Evolutionary conservation across 2,113 vertebrate genomes (phyloP), one percentile per base, ranked within the genome.

Genomic region (Ammodytes dubius): DNA sequence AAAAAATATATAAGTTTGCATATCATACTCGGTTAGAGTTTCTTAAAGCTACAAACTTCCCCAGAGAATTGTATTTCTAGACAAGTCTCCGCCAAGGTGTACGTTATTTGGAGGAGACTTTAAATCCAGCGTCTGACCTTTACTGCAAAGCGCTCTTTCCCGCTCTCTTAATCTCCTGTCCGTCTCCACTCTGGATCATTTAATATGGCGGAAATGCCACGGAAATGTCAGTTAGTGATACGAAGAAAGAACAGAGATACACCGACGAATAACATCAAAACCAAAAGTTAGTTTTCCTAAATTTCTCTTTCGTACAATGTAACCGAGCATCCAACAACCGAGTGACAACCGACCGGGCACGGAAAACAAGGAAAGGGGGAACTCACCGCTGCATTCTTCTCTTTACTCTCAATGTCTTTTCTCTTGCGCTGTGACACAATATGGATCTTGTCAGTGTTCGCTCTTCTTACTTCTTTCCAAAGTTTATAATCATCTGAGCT

Each of bases 331-430:
- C 27, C 4, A 42, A 39, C 46, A 13, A 45, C 15, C 0, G 43
- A 61, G 17, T 13, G 46, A 61, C 7, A 60, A 66, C 67, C 39
- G 69, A 66, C 67, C 39, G 69, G 49, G 4, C 1, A 1, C 0
- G 37, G 8, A 4, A n/a, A 58, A 45, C 1, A 14, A 61, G 10
- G 10, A 13, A 15, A 60, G 50, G 46, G 7, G 14, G 0, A 42
- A 91, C 91, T 92, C 73, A 92, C 91, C 79, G 15, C 37, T 84
- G 79, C 89, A 90, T 88, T 83, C 87, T 89, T 77, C 52, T 88
- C 65, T 63, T 70, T 7, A 50, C 42, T 58, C 1, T 49, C 6
- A 60, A 53, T 61, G 68, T 47, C 13, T 64, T 60, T 58, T 15
- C 7, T 68, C 61, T 3, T 46, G 27, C n/a, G 0, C 42, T 0